These are phyloP conservation scores for Ceratotherium simum DNA, from an alignment of 2,113 vertebrate genomes.

Conservation along the genomic window DNA sequence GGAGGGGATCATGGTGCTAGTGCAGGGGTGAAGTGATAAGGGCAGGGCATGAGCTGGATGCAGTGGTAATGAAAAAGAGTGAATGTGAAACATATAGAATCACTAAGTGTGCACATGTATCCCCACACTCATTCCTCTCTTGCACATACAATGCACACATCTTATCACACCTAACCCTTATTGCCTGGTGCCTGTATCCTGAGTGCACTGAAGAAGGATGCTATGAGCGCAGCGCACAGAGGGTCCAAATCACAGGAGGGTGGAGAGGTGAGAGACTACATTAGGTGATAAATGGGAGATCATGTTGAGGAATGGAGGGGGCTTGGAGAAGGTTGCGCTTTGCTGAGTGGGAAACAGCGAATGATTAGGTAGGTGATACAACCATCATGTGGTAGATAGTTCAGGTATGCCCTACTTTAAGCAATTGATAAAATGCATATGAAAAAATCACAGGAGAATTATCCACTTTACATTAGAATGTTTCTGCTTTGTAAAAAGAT, in stretches of 20 bases:
- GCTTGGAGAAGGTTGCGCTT: background rate
- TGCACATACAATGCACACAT: background rate
- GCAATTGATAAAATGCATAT: background rate
- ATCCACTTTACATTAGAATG: background rate
- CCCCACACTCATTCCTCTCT: background rate
- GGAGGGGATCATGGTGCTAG: background rate
- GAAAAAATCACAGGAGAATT: background rate
- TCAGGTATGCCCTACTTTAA: background rate
- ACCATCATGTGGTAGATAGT: background rate
- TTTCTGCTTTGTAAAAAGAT: slow-evolving; percentile 39
- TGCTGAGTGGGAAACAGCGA: background rate
- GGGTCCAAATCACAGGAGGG: background rate
- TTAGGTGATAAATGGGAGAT: background rate
- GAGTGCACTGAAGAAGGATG: background rate
- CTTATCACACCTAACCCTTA: background rate
- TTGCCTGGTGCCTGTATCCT: background rate
- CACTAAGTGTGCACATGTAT: background rate
- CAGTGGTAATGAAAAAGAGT: background rate
- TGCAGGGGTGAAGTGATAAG: background rate
- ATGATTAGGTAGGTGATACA: background rate
- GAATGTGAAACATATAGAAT: background rate
- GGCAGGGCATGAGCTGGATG: background rate
- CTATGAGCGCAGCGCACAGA: background rate
- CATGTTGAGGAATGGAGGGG: background rate
- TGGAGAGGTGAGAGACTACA: background rate